Evolutionary conservation across 1,140 invertebrate species (phyloP), one percentile per base, ranked within the genome.

Genomic region (Cyphomyrmex costatus): DNA sequence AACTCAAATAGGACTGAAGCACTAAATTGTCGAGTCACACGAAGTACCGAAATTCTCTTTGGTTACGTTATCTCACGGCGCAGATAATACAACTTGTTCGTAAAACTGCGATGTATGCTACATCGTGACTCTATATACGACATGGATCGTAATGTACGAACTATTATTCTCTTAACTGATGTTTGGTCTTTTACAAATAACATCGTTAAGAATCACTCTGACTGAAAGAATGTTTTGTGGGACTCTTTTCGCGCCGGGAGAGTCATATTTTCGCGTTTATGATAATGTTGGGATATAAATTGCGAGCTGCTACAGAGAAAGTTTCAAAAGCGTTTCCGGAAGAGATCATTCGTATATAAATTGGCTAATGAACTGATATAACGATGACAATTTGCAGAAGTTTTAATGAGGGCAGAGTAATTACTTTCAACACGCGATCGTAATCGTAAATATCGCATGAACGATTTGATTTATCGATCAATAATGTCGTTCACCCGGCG

Each of bases 11-110:
- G 46, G 49, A 16, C n/a, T 33, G 51, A 58, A 27, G 19, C 79
- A 73, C 16, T 60, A 83, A 83, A 83, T 83, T 46, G 42, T 74
- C 53, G 53, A 73, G 68, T 58, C 30, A 33, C 27, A 60, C 27
- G 68, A 74, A 73, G 42, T 46, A 36, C n/a, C 42, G 33, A 16
- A 36, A 80, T 79, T 58, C 56, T 77, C 63, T 42, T 77, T 7
- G 56, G 3, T n/a, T 33, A 46, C 36, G 60, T 30, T 78, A 65
- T 49, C 36, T 78, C 42, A 14, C 8, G 24, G 10, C 8, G 27
- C 21, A 80, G 36, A 65, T 36, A 80, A 53, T 53, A 70, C 19
- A 42, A 77, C 16, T 68, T 53, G 46, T 70, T 53, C 27, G 21
- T 80, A 80, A 70, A 80, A 53, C 12, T 42, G 61, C 27, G 27